Percentiles rank a stretch among this genome's conserved stretches.
Evolutionary conservation across 2,113 vertebrate genomes (phyloP).

Genomic region (Parus major): DNA sequence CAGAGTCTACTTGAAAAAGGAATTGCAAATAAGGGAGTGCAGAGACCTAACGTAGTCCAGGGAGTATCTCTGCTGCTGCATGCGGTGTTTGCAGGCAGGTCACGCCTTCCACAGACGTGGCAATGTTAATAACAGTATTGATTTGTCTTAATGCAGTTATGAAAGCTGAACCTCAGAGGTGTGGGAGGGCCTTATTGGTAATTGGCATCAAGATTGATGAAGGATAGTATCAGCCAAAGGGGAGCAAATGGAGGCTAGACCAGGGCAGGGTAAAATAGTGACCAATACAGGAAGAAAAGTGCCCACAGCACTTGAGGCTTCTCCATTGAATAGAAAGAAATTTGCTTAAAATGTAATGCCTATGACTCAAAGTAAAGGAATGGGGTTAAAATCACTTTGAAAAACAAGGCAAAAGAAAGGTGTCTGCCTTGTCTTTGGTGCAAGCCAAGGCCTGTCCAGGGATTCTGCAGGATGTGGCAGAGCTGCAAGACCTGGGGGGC

Average conservation of each 20-base stretch:
- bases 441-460: not conserved
- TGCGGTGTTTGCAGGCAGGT: not conserved
- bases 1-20: not conserved
- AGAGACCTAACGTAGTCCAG: not conserved
- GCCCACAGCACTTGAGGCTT: not conserved
- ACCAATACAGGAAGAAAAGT: not conserved
- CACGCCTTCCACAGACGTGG: not conserved
- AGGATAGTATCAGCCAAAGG: not conserved
- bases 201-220: not conserved
- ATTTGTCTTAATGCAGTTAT: slow-evolving; percentile 31
- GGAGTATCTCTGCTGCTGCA: not conserved
- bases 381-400: not conserved
- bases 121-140: not conserved
- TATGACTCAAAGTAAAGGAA: not conserved
- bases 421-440: not conserved
- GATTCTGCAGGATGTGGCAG: not conserved
- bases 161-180: slow-evolving; percentile 25
- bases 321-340: not conserved
- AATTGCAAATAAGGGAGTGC: not conserved
- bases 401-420: not conserved
- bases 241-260: not conserved
- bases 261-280: not conserved
- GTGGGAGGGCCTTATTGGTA: not conserved
- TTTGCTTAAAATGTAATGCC: not conserved
- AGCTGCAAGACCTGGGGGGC: fast-evolving